Conservation (phyloP, 1,140 invertebrate genomes). For the Linepithema humile region DNA sequence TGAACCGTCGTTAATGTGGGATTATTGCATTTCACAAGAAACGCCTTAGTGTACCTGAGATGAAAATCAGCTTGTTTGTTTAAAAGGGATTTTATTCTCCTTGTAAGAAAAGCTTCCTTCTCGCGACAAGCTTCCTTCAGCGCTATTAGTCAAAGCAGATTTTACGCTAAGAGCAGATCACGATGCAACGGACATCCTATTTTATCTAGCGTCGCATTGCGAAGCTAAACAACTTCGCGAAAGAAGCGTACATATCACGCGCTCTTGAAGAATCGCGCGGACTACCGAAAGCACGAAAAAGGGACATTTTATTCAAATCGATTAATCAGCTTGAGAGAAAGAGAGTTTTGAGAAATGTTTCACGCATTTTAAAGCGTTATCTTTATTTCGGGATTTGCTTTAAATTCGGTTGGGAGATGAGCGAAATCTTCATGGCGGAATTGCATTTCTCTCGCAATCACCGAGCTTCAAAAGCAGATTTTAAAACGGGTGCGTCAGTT, state of each 20-base stretch:
- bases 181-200: constrained; percentile 14
- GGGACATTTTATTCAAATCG: background rate
- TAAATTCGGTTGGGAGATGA: no score
- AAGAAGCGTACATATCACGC: constrained; percentile 5
- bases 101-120: background rate
- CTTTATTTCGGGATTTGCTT: no score
- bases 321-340: no score
- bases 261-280: background rate
- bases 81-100: background rate
- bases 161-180: constrained; percentile 24
- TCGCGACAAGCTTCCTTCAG: background rate
- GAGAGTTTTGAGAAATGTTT: no score
- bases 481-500: background rate
- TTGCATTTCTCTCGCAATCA: constrained; percentile 20
- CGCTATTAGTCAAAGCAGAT: constrained; percentile 33
- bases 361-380: no score
- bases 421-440: background rate
- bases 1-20: background rate
- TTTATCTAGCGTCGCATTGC: constrained; percentile 5
- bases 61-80: background rate
- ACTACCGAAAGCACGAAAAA: background rate
- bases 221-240: constrained; percentile 22
- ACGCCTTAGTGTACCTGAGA: background rate
- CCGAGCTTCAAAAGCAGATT: constrained; percentile 7
- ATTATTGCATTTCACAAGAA: background rate